Evolutionary conservation across 2,888 invertebrate species (phyloP), one percentile per base, ranked within the genome.

Genomic region (Drosophila longiperda): DNA sequence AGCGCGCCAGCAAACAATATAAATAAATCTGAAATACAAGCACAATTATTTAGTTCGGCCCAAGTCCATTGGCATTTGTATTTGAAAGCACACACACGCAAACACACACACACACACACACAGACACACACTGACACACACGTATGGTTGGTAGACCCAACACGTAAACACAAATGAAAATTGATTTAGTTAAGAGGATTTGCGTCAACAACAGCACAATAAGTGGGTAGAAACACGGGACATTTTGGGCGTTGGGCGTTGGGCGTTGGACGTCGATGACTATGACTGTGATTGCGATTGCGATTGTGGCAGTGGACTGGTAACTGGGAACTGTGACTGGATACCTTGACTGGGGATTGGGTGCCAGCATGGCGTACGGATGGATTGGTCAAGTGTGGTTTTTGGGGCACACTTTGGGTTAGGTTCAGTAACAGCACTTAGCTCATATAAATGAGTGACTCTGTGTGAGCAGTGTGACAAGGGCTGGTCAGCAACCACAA

Each of bases 161-260:
- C 73, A 66, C 71, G 76, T 66, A 73, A 82, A 70, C 66, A 89
- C 85, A 87, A 85, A 86, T 86, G 90, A 86, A 90, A 86, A 86
- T 86, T 86, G 90, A 86, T 86, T 86, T 86, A 86, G 88, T 89
- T 86, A 90, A 86, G 86, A 86, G 86, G 86, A 86, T 86, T 86
- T 86, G 88, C 88, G 86, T 89, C 86, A 90, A 88, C 88, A 86
- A 88, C 86, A 86, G 88, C 76, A 86, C 86, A 89, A 88, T 88
- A 87, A 86, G 89, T 85, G 86, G 86, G 78, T 71, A 84, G 88
- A 8, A 36, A 54, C 84, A 85, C 67, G 73, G 83, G 73, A 69
- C 75, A 78, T 66, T 70, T 29, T 23, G 23, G 42, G 42, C 12
- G 20, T 20, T 45, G 73, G 64, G 40, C 48, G 55, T 55, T 23